Evolutionary conservation across 2,797 vertebrate genomes (phyloP).

Genomic region (Potorous gilbertii): DNA sequence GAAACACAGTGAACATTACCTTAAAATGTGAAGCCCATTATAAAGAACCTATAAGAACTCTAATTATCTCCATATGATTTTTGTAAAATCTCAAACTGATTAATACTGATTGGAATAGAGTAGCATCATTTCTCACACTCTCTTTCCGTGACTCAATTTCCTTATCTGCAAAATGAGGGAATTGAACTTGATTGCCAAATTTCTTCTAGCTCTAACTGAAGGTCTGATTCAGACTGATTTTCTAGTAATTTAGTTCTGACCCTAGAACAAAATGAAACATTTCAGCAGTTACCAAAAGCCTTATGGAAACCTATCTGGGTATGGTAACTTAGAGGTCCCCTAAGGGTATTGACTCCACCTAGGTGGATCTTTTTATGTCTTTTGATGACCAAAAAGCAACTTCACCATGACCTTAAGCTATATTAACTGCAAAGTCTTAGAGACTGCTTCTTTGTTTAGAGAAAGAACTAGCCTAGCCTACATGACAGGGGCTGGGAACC

Average conservation of each 20-base stretch:
- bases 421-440: background rate
- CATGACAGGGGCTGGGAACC: too few species aligned
- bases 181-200: background rate
- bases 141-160: background rate
- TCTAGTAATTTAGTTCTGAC: too few species aligned
- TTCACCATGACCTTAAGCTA: background rate
- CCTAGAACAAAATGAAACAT: background rate
- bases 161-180: background rate
- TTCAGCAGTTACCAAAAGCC: too few species aligned
- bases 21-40: too few species aligned
- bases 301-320: too few species aligned
- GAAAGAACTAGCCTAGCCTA: too few species aligned
- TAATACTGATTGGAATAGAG: background rate
- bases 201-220: background rate
- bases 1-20: too few species aligned
- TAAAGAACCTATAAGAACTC: too few species aligned
- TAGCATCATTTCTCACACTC: background rate
- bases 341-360: too few species aligned
- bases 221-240: background rate
- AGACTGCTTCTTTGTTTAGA: background rate
- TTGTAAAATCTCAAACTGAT: too few species aligned
- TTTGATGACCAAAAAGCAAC: background rate
- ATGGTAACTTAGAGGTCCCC: background rate
- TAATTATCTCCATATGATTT: too few species aligned
- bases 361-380: background rate